Evolutionary conservation across 2,888 invertebrate genomes (phyloP).

Genomic region (Drosophila putrida): DNA sequence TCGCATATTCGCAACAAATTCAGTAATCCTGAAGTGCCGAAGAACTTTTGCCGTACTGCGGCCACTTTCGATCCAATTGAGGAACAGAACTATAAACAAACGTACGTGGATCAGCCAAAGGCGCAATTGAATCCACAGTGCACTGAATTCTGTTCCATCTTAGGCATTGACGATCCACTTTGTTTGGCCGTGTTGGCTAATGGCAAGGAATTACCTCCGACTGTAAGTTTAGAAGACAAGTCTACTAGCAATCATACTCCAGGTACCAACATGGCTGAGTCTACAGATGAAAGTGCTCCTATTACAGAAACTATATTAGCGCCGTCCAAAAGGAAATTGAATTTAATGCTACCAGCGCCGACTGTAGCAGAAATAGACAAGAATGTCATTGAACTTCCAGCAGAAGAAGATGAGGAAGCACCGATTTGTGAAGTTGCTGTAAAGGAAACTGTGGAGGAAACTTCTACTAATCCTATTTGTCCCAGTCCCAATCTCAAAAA

Average conservation of each 20-base stretch:
- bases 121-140: constrained; percentile 90
- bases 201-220: constrained; percentile 85
- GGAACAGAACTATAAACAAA: constrained; percentile 81
- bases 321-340: constrained; percentile 76
- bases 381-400: constrained; percentile 43
- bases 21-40: constrained; percentile 89
- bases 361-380: constrained; percentile 15
- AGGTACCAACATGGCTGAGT: constrained; percentile 13
- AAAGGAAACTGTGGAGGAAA: neutral
- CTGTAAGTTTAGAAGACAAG: constrained; percentile 59
- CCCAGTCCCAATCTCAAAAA: constrained; percentile 69
- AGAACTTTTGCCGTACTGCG: constrained; percentile 92
- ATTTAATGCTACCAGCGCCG: constrained; percentile 78
- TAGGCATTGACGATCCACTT: constrained; percentile 93
- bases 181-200: constrained; percentile 87
- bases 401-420: constrained; percentile 25
- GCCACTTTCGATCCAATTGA: constrained; percentile 86
- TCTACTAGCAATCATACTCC: neutral
- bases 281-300: neutral
- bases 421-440: neutral
- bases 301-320: constrained; percentile 27
- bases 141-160: constrained; percentile 88
- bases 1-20: constrained; percentile 88
- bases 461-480: neutral
- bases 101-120: constrained; percentile 84